Evolutionary conservation across 1,140 invertebrate genomes (phyloP), one percentile per base, ranked within the genome.

Genomic region (Aporrectodea caliginosa): DNA sequence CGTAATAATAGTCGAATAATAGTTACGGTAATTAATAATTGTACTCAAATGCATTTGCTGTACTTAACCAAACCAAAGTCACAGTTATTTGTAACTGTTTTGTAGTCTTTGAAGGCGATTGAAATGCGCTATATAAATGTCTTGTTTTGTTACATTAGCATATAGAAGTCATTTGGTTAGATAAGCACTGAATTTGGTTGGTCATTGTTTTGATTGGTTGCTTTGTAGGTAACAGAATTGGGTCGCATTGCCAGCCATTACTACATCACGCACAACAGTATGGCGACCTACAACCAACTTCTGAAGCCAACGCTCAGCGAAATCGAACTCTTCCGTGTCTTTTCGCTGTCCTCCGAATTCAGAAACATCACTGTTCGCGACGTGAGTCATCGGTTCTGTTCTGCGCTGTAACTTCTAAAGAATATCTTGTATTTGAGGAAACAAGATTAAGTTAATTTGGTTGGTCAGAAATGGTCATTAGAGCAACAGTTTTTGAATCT

Each of bases 321-420:
- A 88, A 99, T 99, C 81, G 98, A 99, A 88, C 88, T 99, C 1
- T 98, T 99, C 87, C 90, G 98, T n/a, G 97, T 99, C 0, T 99
- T 99, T 87, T 98, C 97, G 0, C 90, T 99, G n/a, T 98, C 96
- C 0, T 85, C 86, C 31, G 88, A 89, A 81, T 89, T 89, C 81
- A 86, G 84, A 72, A 83, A 88, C 82, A 85, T 89, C 73, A 82
- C 94, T 32, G 97, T 99, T 0, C 90, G 98, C 29, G 98, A 99
- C 84, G 87, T 88, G 73, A 77, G 82, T 82, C 34, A 29, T n/a
- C n/a, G n/a, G n/a, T n/a, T n/a, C n/a, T n/a, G n/a, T n/a, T n/a
- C n/a, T n/a, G n/a, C n/a, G n/a, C n/a, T n/a, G n/a, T n/a, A n/a
- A n/a, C n/a, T n/a, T n/a, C n/a, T n/a, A n/a, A n/a, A n/a, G n/a